phyloP scores from a whole-genome alignment of 1,140 invertebrate genomes.

The Neelides sp. region DNA sequence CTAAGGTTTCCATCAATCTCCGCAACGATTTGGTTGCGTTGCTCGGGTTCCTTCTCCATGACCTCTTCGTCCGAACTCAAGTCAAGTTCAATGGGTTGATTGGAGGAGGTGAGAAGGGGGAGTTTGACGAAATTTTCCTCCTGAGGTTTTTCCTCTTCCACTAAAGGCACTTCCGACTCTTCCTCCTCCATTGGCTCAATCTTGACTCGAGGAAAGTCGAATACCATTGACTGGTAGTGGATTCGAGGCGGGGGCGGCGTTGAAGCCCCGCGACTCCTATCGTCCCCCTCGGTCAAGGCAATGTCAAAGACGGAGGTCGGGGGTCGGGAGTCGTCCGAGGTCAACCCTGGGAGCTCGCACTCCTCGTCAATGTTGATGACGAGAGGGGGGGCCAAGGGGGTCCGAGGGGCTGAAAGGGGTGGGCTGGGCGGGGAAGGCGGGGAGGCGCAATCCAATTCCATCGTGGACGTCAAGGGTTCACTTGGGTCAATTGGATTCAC shows the following conservation, averaged over 20 bases:
- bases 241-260: conserved; percentile 8
- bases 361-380: conserved; percentile 20
- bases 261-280: neutral
- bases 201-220: conserved; percentile 30
- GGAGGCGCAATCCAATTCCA: conserved; percentile 6
- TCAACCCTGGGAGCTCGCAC: conserved; percentile 21
- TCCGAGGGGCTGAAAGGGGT: conserved; percentile 2
- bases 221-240: conserved; percentile 25
- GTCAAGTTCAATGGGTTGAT: neutral
- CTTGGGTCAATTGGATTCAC: conserved; percentile 33
- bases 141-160: conserved; percentile 2
- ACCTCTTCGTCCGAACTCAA: neutral
- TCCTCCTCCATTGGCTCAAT: conserved; percentile 25
- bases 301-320: conserved; percentile 22
- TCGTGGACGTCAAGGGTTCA: conserved; percentile 32
- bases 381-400: conserved; percentile 15
- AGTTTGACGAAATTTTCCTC: neutral
- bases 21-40: neutral
- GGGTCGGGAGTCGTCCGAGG: neutral
- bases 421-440: conserved; percentile 8
- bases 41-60: neutral
- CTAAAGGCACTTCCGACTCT: conserved; percentile 12
- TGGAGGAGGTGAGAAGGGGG: neutral
- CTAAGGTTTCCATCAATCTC: conserved; percentile 21
- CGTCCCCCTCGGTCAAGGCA: conserved; percentile 12